Evolutionary conservation across 2,888 invertebrate genomes (phyloP), one percentile per base, ranked within the genome.

Genomic region (Diloba caeruleocephala): DNA sequence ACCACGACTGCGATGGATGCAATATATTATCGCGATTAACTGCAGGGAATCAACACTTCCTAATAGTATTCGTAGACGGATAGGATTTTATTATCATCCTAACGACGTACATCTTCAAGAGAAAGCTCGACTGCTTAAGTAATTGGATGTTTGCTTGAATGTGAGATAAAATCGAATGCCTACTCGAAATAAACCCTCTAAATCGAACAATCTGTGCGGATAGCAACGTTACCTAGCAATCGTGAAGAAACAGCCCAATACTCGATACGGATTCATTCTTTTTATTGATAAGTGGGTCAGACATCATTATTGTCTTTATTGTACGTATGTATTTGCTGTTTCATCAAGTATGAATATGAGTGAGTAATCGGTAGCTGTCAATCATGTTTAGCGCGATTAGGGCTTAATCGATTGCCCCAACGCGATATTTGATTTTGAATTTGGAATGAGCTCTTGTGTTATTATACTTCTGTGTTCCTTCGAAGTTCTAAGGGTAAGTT

Each of bases 131-230:
- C 80, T 81, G 75, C 76, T 21, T 86, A 89, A 89, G 89, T 90
- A 87, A 89, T 89, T 89, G 89, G 84, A 84, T 84, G 84, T 84
- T 83, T 82, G 71, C 78, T 80, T 76, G 75, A 78, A 83, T 84
- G 80, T 67, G 76, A 79, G 79, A 84, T 85, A 83, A 83, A 86
- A 86, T 82, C 67, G 78, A 82, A 80, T 78, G 73, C 70, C 71
- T 68, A 67, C 71, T 74, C 66, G 54, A 74, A 71, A 66, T 76
- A 78, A 78, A 78, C 74, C 76, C 68, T 74, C 73, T 79, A 74
- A 79, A 81, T 79, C 76, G 82, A 74, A 79, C 72, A 78, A 78
- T 72, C 65, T 71, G 57, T 56, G 50, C 38, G 53, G 55, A 70
- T 42, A 57, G 53, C 45, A 45, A 45, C 36, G 51, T 44, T 64